phyloP scores from a whole-genome alignment of 2,797 vertebrate species.

The Notoglanidium macrostoma region DNA sequence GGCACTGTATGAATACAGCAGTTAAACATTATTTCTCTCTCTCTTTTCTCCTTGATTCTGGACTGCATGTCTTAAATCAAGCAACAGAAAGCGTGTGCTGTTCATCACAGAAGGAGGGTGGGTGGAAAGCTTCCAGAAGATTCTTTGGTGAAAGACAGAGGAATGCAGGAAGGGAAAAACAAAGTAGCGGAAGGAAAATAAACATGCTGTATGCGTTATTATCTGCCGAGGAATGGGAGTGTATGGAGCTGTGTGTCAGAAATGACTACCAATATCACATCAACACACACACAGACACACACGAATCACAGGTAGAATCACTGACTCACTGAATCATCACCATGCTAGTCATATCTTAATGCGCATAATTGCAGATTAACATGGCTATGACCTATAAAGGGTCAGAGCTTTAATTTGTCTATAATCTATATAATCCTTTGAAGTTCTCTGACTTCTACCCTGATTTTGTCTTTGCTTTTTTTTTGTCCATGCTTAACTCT shows the following conservation, averaged over 20 bases:
- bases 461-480: not conserved
- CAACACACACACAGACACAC: not conserved
- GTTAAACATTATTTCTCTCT: conserved; percentile 9
- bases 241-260: not conserved
- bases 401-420: not conserved
- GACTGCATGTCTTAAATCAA: conserved; percentile 10
- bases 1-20: not conserved
- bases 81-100: conserved; percentile 4
- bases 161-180: conserved; percentile 3
- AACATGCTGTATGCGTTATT: conserved; percentile 26
- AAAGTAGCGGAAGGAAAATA: conserved; percentile 1
- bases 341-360: not conserved
- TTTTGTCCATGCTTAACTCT: not conserved
- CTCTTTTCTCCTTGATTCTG: not conserved
- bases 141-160: conserved; percentile 31
- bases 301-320: not conserved
- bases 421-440: not conserved
- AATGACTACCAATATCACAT: not conserved
- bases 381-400: not conserved
- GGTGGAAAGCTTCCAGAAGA: conserved; percentile 28
- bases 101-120: conserved; percentile 36
- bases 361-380: not conserved
- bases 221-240: not conserved
- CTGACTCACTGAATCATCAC: not conserved
- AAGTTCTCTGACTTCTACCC: not conserved